Conservation (phyloP, 2,113 vertebrate species). For the Myrmecobius fasciatus region DNA sequence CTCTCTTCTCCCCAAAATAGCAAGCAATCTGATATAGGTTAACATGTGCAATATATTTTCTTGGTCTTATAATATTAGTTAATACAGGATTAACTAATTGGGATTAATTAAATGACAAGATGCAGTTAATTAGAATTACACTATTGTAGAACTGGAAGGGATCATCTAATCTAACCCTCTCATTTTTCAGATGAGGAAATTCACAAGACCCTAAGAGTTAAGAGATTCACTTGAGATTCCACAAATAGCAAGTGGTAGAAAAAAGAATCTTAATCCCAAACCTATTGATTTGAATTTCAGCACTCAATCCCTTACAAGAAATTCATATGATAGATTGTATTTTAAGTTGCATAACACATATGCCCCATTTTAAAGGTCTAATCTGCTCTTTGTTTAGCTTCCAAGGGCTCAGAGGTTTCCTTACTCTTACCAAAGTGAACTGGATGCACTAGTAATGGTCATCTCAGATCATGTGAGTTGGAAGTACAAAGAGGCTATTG, state of each 20-base stretch:
- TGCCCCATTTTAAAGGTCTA: conserved; percentile 32
- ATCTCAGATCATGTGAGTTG: conserved; percentile 94
- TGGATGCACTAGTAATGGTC: conserved; percentile 92
- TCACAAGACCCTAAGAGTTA: neutral
- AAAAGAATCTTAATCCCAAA: neutral
- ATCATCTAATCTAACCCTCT: neutral
- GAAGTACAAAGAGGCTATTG: conserved; percentile 91
- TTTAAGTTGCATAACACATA: neutral
- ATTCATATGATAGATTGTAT: neutral
- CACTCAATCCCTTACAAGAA: neutral
- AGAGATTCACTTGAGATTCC: neutral
- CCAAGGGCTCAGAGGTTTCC: conserved; percentile 92
- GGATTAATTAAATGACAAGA: neutral
- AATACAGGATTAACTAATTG: neutral
- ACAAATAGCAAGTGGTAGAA: neutral
- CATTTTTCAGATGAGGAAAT: neutral
- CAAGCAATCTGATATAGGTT: too few species aligned
- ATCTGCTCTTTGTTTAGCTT: conserved; percentile 84
- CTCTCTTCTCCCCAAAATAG: too few species aligned
- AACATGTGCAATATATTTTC: neutral
- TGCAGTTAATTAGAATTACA: neutral
- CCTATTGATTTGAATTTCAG: neutral
- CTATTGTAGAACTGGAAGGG: neutral
- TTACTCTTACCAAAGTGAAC: conserved; percentile 90
- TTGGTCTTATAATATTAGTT: neutral